These are phyloP conservation scores for Myotis findleyi DNA, from an alignment of 2,797 vertebrate species.

Conservation along the genomic window DNA sequence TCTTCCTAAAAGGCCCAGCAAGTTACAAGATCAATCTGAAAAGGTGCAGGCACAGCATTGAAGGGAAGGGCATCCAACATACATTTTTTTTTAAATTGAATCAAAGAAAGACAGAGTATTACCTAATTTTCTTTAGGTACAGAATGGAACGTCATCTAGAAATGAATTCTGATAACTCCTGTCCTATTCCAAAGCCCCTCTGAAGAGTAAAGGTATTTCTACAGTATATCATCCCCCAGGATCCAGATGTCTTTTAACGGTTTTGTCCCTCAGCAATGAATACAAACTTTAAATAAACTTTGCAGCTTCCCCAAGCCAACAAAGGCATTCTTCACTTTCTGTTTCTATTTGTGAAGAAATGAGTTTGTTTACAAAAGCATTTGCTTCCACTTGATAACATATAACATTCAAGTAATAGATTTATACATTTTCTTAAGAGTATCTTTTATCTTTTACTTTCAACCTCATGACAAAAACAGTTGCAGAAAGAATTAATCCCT, in stretches of 20 bases:
- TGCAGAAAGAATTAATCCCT: conserved; percentile 11
- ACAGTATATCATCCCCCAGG: background rate
- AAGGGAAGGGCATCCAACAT: background rate
- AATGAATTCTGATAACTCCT: background rate
- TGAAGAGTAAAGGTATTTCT: background rate
- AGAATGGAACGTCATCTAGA: background rate
- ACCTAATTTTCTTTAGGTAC: background rate
- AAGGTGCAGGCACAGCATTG: background rate
- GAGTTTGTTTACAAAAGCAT: background rate
- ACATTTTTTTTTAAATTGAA: background rate
- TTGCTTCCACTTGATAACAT: background rate
- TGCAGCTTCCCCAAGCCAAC: background rate
- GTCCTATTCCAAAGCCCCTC: background rate
- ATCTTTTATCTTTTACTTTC: conserved; percentile 47
- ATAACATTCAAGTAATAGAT: background rate
- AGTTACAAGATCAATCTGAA: background rate
- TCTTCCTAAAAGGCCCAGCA: background rate
- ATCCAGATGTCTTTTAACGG: conserved; percentile 7
- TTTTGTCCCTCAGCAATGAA: background rate
- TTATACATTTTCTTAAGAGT: conserved; percentile 20
- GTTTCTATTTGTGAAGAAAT: conserved; percentile 48
- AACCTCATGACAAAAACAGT: background rate
- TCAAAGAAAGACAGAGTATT: background rate
- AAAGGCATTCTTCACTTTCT: background rate
- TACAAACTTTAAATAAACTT: conserved; percentile 20